Percentiles rank a stretch among this genome's conserved stretches.
phyloP scores from a whole-genome alignment of 2,888 invertebrate species.

The Gerris lacustris region DNA sequence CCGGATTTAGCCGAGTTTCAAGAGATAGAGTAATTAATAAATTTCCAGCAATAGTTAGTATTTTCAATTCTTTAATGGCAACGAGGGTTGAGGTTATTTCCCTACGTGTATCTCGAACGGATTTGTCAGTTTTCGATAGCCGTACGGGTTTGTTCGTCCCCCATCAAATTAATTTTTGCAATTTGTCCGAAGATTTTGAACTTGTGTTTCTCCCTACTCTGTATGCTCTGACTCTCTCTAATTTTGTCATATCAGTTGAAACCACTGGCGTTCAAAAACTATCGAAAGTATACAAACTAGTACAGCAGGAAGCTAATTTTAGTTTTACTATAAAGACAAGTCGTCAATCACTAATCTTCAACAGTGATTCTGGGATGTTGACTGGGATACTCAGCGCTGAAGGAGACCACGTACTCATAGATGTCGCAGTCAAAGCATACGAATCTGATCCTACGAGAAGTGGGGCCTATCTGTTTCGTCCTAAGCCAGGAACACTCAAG shows the following conservation, averaged over 20 bases:
- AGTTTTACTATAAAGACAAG: constrained; percentile 2
- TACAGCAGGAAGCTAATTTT: background rate
- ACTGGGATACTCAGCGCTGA: background rate
- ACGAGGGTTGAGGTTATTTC: constrained; percentile 1
- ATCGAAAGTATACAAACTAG: constrained; percentile 4
- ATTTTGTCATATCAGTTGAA: background rate
- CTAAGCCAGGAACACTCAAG: constrained; percentile 4
- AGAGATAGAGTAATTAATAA: background rate
- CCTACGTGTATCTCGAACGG: background rate
- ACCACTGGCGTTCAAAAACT: background rate
- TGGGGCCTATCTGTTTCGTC: constrained; percentile 24
- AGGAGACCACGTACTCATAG: background rate
- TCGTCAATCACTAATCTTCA: background rate
- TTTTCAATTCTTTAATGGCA: constrained; percentile 6
- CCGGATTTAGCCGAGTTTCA: background rate
- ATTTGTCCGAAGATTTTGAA: constrained; percentile 11
- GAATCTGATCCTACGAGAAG: constrained; percentile 13
- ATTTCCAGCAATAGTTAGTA: background rate
- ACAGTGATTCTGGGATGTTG: constrained; percentile 5
- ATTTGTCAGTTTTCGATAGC: background rate
- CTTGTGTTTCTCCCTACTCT: constrained; percentile 11
- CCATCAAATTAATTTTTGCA: background rate
- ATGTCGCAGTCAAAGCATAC: constrained; percentile 13
- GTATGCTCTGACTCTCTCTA: constrained; percentile 8
- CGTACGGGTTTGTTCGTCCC: background rate